These are phyloP conservation scores for Pantherophis vulpinus DNA, from an alignment of 2,797 vertebrate genomes.

Conservation along the genomic window DNA sequence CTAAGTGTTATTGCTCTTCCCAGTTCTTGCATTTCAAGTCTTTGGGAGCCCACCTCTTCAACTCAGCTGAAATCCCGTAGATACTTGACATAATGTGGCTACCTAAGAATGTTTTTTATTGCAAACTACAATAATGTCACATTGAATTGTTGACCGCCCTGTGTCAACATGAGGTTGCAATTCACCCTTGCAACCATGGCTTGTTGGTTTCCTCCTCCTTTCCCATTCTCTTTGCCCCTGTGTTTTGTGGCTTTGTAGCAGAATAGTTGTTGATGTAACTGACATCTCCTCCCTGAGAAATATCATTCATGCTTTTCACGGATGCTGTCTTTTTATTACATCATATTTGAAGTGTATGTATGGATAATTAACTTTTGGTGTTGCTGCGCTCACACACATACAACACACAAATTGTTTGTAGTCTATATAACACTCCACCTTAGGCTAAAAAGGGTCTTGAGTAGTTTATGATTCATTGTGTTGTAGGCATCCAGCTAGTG, in stretches of 20 bases:
- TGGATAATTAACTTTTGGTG: not conserved
- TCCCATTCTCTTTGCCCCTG: not conserved
- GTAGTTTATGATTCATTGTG: not conserved
- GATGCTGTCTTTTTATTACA: not conserved
- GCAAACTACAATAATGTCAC: not conserved
- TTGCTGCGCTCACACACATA: not conserved
- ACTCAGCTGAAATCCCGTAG: not conserved
- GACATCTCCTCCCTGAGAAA: not conserved
- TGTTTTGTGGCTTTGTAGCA: not conserved
- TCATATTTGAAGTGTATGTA: not conserved
- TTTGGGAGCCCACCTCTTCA: no score
- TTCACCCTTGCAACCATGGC: not conserved
- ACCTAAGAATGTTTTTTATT: not conserved
- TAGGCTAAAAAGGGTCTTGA: not conserved
- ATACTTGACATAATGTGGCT: not conserved
- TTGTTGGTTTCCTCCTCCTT: not conserved
- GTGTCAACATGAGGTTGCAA: not conserved
- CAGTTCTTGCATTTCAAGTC: no score
- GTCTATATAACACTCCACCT: not conserved
- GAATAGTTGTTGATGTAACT: not conserved
- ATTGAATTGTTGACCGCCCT: not conserved
- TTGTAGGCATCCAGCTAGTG: not conserved
- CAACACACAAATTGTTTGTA: not conserved
- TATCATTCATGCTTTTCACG: not conserved
- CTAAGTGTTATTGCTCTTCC: no score